Conservation (phyloP, 2,113 vertebrate genomes). For the Elachura formosa region DNA sequence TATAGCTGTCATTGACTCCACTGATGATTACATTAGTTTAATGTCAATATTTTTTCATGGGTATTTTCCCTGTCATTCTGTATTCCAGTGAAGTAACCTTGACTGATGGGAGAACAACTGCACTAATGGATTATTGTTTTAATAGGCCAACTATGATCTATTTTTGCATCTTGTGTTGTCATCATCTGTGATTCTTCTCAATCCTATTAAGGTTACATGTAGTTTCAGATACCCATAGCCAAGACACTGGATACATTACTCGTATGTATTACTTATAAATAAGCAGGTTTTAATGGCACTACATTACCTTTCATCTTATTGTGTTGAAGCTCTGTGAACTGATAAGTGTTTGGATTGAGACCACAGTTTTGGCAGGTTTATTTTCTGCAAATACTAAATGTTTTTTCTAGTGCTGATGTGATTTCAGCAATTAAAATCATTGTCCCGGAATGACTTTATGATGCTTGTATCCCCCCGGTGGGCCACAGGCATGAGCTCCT, state of each 20-base stretch:
- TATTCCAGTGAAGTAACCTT: slow-evolving; percentile 65
- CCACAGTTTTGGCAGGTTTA: neutral
- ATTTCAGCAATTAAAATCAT: neutral
- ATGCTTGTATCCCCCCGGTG: no score
- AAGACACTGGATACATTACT: neutral
- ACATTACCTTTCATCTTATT: neutral
- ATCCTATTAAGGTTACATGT: slow-evolving; percentile 69
- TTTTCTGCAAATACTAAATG: neutral
- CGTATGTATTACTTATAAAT: neutral
- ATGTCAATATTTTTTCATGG: neutral
- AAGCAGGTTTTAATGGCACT: neutral
- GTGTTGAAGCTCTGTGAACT: neutral
- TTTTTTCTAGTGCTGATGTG: neutral
- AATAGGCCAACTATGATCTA: slow-evolving; percentile 65
- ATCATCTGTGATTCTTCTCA: slow-evolving; percentile 69
- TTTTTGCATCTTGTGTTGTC: slow-evolving; percentile 67
- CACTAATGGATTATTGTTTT: slow-evolving; percentile 68
- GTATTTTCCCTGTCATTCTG: neutral
- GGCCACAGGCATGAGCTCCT: no score
- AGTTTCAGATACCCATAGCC: slow-evolving; percentile 7
- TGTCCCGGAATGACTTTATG: no score
- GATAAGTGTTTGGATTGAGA: neutral
- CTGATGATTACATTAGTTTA: neutral
- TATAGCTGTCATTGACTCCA: neutral
- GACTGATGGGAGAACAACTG: slow-evolving; percentile 35